A percentile compares a stretch with the other conserved stretches of the same genome.
phyloP scores from a whole-genome alignment of 2,888 invertebrate genomes.

The Callinectes sapidus region DNA sequence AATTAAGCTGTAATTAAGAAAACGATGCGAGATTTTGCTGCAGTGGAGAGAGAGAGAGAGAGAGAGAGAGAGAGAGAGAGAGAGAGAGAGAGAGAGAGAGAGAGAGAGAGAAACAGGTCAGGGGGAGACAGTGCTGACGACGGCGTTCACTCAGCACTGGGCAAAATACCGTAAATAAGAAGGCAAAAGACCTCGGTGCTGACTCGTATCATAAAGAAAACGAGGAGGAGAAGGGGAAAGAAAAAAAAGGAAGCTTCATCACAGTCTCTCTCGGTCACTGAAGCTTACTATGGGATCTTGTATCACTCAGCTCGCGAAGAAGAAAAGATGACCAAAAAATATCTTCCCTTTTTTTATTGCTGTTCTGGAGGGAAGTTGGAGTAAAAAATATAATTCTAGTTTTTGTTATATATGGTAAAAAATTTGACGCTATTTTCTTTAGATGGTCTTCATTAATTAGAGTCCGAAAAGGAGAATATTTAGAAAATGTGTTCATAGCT shows the following conservation, averaged over 20 bases:
- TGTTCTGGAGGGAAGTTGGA: too few species aligned
- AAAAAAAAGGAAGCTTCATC: neutral
- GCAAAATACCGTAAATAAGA: neutral
- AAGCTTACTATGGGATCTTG: neutral
- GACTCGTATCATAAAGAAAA: neutral
- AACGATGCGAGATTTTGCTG: neutral
- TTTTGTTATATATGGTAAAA: too few species aligned
- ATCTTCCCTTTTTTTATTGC: neutral
- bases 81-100: constrained; percentile 20
- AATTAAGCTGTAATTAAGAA: neutral
- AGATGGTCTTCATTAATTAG: too few species aligned
- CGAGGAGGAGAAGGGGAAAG: neutral
- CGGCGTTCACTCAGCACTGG: neutral
- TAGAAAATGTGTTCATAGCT: too few species aligned
- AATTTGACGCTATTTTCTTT: too few species aligned
- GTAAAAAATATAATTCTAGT: too few species aligned
- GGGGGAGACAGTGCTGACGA: neutral
- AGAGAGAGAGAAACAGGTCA: constrained; percentile 34
- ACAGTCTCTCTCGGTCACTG: neutral
- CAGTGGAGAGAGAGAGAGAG: neutral
- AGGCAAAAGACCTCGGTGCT: constrained; percentile 5
- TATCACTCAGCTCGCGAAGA: neutral
- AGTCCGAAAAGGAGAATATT: too few species aligned
- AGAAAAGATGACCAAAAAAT: neutral
- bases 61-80: neutral